Evolutionary conservation across 1,140 invertebrate genomes (phyloP), one percentile per base, ranked within the genome.

Genomic region (Pteromalus puparum): DNA sequence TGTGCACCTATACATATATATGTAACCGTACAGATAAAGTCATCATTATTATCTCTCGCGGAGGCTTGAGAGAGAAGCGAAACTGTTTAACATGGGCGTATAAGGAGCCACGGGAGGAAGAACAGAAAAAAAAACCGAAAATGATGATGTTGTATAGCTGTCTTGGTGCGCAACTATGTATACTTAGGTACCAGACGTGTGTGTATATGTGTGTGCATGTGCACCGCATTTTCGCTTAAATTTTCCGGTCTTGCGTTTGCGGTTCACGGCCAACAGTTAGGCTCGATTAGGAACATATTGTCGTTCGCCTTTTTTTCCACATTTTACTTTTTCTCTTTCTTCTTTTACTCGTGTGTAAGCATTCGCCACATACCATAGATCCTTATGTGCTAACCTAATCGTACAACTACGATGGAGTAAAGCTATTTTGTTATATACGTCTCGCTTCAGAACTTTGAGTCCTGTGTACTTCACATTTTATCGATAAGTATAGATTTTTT

Each of bases 231-330:
- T 73, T 46, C 15, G 38, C 24, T 26, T 70, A n/a, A 12, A 15
- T 72, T 42, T 73, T 73, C 76, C 28, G 5, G 48, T 72, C 24
- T 72, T 30, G 30, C 77, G 21, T 13, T 61, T 21, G 30, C 46
- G 26, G 34, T 79, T 73, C 61, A 84, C 61, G 78, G 73, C 61
- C 77, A 76, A 81, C 26, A 21, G 70, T 68, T 82, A 86, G 86
- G 85, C 85, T 88, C 61, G 82, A 82, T 89, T 90, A 89, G 89
- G 88, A 90, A 90, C 89, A 89, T 90, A 88, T 88, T 90, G 86
- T 89, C 87, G 80, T 86, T 88, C 87, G 84, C 76, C 24, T 78
- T 84, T 79, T 84, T 15, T 26, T n/a, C n/a, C 53, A 61, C 7
- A 53, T 18, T 13, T 18, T 61, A n/a, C 5, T 61, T 79, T 5